phyloP scores from a whole-genome alignment of 2,888 invertebrate genomes.

The Philonicus albiceps region DNA sequence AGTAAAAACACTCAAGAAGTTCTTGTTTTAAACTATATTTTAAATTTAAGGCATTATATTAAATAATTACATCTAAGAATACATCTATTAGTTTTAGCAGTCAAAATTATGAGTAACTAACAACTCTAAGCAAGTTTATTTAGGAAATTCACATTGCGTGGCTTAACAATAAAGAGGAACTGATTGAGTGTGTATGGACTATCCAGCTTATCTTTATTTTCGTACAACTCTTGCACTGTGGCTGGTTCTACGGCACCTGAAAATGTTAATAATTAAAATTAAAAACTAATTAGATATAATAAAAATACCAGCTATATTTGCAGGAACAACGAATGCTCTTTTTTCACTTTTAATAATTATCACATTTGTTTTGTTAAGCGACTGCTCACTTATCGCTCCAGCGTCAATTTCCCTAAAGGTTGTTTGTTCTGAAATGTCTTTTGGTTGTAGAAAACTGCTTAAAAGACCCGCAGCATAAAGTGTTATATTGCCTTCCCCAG shows the following conservation, averaged over 20 bases:
- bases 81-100: not conserved
- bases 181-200: slow-evolving; percentile 54
- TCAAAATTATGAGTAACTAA: not conserved
- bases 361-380: slow-evolving; percentile 19
- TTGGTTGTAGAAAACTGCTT: not conserved
- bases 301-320: not conserved
- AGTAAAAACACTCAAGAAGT: not conserved
- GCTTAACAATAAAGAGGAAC: slow-evolving; percentile 55
- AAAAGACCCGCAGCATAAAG: slow-evolving; percentile 10
- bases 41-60: not conserved
- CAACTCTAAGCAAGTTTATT: slow-evolving; percentile 52
- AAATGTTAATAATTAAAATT: not conserved
- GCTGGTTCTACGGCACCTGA: slow-evolving; percentile 47
- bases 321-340: not conserved
- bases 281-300: not conserved
- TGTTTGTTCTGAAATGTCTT: not conserved
- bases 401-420: not conserved
- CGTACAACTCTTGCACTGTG: slow-evolving; percentile 50
- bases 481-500: not conserved
- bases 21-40: not conserved
- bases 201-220: slow-evolving; percentile 50
- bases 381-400: not conserved
- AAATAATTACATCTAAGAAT: not conserved
- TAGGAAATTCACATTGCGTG: slow-evolving; percentile 53
- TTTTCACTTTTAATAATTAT: slow-evolving; percentile 27